Base-by-base conservation (phyloP, 1,140 invertebrate genomes). In the Polypedilum pembai region DNA sequence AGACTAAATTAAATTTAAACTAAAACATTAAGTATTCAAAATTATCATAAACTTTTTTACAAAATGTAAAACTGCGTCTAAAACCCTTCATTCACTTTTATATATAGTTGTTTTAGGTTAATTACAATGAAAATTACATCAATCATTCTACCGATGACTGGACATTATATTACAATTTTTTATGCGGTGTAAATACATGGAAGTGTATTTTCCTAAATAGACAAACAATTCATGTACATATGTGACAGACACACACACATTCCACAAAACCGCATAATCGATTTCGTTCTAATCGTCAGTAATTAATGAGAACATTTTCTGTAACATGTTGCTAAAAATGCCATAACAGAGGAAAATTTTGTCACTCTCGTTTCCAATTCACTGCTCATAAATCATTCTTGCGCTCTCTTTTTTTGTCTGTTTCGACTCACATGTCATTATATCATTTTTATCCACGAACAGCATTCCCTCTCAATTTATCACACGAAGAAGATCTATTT, bases 121-220 rank as follows among this genome's bases (percentile, higher is more conserved):
- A 56, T 56, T 56, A 56, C 45, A 56, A 56, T 56, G 45, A 56
- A 56, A 56, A 56, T 12, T 56, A 56, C 45, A 56, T 56, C 45
- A 56, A 56, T 56, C 45, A 56, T 56, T 56, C 45, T n/a, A 56
- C 45, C 45, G 45, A 56, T 56, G 45, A 56, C 45, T 56, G 45
- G 45, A 56, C 45, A 56, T 56, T 56, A 56, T 56, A n/a, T 56
- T n/a, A n/a, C n/a, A n/a, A 15, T 56, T 15, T 56, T 12, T 56
- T 56, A 56, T 56, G 12, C 15, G 45, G 12, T n/a, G 4, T 56
- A n/a, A 15, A n/a, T 12, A 56, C n/a, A 56, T 56, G n/a, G 45
- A 33, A 33, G 24, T 33, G 5, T 33, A 33, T 33, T 33, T 33
- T 56, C 45, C 12, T 56, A n/a, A 56, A 56, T 56, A 33, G 45